These are phyloP conservation scores for Xiphydria camelus DNA, from an alignment of 2,888 invertebrate species.

Conservation along the genomic window DNA sequence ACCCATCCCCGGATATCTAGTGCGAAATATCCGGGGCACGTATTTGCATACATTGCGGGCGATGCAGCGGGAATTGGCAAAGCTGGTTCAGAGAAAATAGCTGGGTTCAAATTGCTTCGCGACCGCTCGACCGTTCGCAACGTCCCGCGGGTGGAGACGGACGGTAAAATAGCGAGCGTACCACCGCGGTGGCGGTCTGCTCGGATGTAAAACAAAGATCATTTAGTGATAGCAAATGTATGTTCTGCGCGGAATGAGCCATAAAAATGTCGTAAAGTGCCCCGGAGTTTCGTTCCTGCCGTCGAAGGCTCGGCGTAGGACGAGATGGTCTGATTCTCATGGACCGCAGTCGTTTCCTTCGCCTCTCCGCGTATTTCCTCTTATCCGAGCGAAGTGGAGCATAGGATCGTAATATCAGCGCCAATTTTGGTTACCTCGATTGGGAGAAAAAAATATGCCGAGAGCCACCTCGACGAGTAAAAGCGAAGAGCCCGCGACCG, in stretches of 20 bases:
- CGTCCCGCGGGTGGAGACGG: background rate
- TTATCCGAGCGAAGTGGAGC: too few relatives aligned
- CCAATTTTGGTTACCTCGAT: too few relatives aligned
- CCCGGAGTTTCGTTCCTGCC: too few relatives aligned
- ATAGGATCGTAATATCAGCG: too few relatives aligned
- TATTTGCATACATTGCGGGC: background rate
- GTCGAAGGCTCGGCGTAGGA: background rate
- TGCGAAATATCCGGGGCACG: too few relatives aligned
- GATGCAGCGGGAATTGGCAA: background rate
- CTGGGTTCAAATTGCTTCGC: background rate
- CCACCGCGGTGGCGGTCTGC: too few relatives aligned
- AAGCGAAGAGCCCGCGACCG: too few relatives aligned
- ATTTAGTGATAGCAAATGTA: slow-evolving; percentile 33
- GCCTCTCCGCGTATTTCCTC: too few relatives aligned
- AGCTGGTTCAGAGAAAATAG: background rate
- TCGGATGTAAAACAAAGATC: slow-evolving; percentile 38
- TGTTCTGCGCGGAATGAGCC: slow-evolving; percentile 30
- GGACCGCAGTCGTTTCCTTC: too few relatives aligned
- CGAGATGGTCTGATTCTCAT: too few relatives aligned
- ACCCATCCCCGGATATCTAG: too few relatives aligned
- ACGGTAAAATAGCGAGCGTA: background rate
- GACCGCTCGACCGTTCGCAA: background rate
- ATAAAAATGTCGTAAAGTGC: slow-evolving; percentile 40
- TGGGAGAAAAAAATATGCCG: too few relatives aligned
- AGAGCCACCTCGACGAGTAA: background rate